These are phyloP conservation scores for Chloropsis hardwickii DNA, from an alignment of 2,113 vertebrate species.

Conservation along the genomic window DNA sequence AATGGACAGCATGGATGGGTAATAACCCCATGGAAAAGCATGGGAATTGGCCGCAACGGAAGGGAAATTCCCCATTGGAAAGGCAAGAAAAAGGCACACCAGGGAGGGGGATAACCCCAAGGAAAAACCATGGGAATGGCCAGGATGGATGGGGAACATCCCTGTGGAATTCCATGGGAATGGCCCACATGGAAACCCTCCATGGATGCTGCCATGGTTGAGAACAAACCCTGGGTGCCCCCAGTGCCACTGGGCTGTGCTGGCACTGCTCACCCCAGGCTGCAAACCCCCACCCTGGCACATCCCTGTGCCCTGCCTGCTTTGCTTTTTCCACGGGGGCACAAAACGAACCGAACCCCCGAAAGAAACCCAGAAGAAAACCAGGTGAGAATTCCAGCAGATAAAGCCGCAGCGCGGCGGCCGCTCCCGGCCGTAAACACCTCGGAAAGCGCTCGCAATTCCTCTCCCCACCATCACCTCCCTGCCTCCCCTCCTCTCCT, in stretches of 20 bases:
- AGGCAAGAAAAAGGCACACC: too few relatives aligned
- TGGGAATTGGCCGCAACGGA: too few relatives aligned
- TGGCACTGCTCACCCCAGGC: not conserved
- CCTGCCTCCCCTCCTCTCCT: slow-evolving; percentile 46
- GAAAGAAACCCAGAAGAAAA: not conserved
- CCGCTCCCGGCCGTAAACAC: slow-evolving; percentile 71
- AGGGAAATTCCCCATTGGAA: not conserved
- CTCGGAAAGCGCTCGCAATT: slow-evolving; percentile 54
- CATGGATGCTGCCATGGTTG: accelerated
- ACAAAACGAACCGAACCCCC: not conserved
- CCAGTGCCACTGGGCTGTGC: accelerated
- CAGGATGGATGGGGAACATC: not conserved
- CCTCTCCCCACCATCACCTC: slow-evolving; percentile 57
- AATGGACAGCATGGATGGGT: accelerated
- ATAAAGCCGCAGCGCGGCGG: slow-evolving; percentile 38
- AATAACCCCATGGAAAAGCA: accelerated
- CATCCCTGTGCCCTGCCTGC: accelerated
- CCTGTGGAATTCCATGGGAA: accelerated
- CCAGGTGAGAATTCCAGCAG: slow-evolving; percentile 54
- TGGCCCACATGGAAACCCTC: accelerated
- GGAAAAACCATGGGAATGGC: not conserved
- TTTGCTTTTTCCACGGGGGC: not conserved
- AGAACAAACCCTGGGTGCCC: not conserved
- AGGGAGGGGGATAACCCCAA: accelerated
- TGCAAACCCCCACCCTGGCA: not conserved